These are phyloP conservation scores for Tenebrio molitor DNA, from an alignment of 1,140 invertebrate genomes.

Conservation along the genomic window DNA sequence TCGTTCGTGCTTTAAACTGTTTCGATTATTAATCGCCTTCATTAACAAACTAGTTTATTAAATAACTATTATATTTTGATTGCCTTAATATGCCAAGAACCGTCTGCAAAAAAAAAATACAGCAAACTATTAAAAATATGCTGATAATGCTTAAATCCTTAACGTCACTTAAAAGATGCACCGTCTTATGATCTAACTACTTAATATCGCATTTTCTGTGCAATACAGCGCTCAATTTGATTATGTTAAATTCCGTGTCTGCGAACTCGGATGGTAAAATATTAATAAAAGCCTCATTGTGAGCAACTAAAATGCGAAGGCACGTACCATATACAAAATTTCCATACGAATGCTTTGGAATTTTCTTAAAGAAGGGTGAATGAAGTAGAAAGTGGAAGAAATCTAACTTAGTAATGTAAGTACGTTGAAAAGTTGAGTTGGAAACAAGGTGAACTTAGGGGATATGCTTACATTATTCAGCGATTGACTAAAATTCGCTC, in stretches of 20 bases:
- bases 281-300: constrained; percentile 48
- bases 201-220: constrained; percentile 39
- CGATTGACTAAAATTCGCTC: not conserved
- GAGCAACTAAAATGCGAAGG: constrained; percentile 41
- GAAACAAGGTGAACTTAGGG: constrained; percentile 4
- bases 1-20: no score
- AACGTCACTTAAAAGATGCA: not conserved
- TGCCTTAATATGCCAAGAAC: no score
- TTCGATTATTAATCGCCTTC: no score
- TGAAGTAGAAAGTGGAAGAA: constrained; percentile 46
- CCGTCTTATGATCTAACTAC: not conserved
- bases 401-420: constrained; percentile 37
- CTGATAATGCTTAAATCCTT: no score
- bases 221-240: constrained; percentile 33
- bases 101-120: no score
- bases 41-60: no score
- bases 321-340: constrained; percentile 49
- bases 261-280: constrained; percentile 29
- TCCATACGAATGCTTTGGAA: constrained; percentile 42
- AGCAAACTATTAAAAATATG: no score
- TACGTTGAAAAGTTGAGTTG: constrained; percentile 16
- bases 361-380: constrained; percentile 36
- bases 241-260: constrained; percentile 43
- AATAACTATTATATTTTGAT: no score
- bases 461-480: not conserved